Conservation (phyloP, 2,113 vertebrate genomes). For the Pholis gunnellus region DNA sequence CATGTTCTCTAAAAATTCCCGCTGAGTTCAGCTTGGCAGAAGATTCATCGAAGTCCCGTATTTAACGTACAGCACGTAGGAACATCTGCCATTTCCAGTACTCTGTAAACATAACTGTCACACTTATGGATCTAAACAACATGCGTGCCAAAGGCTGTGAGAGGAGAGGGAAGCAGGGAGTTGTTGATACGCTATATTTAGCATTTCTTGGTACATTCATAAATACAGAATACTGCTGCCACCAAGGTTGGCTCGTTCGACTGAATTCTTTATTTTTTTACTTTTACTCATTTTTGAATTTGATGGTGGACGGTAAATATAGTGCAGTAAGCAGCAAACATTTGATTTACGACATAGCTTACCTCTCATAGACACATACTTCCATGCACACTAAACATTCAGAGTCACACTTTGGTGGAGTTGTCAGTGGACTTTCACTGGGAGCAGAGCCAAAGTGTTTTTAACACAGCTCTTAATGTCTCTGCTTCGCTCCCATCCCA, state of each 20-base stretch:
- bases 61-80: constrained; percentile 22
- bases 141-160: constrained; percentile 20
- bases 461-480: constrained; percentile 41
- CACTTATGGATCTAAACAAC: constrained; percentile 46
- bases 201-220: neutral
- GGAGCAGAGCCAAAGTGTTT: constrained; percentile 35
- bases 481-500: constrained; percentile 37
- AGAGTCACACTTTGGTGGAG: neutral
- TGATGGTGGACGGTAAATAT: neutral
- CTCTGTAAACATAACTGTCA: constrained; percentile 53
- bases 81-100: constrained; percentile 37
- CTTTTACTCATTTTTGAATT: neutral
- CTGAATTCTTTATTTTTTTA: neutral
- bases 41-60: constrained; percentile 15
- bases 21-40: neutral
- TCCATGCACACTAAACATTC: neutral
- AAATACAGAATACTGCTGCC: constrained; percentile 12
- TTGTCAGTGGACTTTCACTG: constrained; percentile 21
- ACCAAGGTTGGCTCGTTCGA: neutral
- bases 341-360: neutral
- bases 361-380: neutral
- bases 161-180: neutral
- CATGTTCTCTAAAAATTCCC: neutral
- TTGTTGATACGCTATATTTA: constrained; percentile 42
- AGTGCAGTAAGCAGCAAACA: neutral